phyloP scores from a whole-genome alignment of 1,140 invertebrate species.

The Sycobia sp. region DNA sequence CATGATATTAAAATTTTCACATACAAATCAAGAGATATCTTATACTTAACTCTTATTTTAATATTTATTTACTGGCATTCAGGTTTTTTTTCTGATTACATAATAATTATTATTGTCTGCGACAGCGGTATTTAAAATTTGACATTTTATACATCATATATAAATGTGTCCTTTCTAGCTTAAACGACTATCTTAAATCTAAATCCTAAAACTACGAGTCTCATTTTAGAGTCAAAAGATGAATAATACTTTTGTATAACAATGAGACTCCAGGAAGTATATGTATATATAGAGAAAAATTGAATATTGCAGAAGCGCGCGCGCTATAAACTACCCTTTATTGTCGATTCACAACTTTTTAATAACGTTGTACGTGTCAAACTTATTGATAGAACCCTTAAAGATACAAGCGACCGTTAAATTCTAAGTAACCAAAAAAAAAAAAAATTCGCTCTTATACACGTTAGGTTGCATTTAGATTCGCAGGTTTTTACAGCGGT shows the following conservation, averaged over 20 bases:
- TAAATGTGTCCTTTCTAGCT: too few species aligned
- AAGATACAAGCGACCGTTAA: too few species aligned
- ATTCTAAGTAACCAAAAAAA: too few species aligned
- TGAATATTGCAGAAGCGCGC: conserved; percentile 38
- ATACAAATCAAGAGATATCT: too few species aligned
- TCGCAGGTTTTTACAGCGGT: too few species aligned
- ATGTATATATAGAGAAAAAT: too few species aligned
- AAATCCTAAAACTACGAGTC: neutral
- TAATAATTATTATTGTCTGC: conserved; percentile 22
- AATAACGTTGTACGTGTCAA: too few species aligned
- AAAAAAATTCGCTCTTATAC: too few species aligned
- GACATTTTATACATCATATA: neutral
- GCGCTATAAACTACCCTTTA: conserved; percentile 49
- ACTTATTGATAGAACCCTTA: too few species aligned
- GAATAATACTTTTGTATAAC: conserved; percentile 21
- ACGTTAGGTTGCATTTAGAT: too few species aligned
- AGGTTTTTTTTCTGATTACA: neutral
- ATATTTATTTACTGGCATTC: neutral
- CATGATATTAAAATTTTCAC: too few species aligned
- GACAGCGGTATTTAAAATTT: conserved; percentile 25
- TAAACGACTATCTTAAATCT: neutral
- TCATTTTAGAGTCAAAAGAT: neutral
- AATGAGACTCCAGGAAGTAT: neutral
- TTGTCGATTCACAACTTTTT: conserved; percentile 55
- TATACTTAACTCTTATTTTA: neutral